Conservation (phyloP, 1,140 invertebrate genomes). For the Lepidurus apus region DNA sequence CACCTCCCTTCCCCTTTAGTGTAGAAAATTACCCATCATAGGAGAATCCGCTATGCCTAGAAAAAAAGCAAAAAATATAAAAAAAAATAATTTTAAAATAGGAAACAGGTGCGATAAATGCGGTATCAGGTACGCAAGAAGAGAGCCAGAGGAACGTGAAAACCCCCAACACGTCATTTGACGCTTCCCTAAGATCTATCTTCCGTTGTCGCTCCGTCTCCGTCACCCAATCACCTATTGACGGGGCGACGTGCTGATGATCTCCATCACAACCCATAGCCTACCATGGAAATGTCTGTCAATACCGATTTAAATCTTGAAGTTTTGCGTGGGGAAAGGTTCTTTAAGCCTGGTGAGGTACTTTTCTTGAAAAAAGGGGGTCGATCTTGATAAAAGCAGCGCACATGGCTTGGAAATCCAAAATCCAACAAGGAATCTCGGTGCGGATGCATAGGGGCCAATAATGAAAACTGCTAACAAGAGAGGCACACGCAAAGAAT, state of each 20-base stretch:
- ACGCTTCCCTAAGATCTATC: neutral
- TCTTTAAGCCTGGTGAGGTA: neutral
- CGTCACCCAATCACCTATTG: neutral
- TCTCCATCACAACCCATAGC: neutral
- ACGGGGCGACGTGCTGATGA: neutral
- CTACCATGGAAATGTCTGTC: neutral
- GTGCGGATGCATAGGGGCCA: neutral
- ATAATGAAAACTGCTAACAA: neutral
- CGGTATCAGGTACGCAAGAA: neutral
- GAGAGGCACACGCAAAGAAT: constrained; percentile 7
- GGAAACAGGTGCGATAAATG: constrained; percentile 8
- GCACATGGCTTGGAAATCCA: neutral
- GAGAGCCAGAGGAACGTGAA: neutral
- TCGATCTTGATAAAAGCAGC: neutral
- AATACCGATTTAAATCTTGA: neutral
- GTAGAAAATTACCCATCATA: constrained; percentile 10
- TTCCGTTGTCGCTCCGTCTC: neutral
- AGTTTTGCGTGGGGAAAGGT: neutral
- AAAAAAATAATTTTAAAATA: neutral
- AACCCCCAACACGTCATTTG: constrained; percentile 9
- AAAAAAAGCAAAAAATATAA: neutral
- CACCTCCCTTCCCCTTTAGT: neutral
- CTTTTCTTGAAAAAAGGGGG: neutral
- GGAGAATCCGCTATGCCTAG: neutral
- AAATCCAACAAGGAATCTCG: neutral